Evolutionary conservation across 2,113 vertebrate species (phyloP), one percentile per base, ranked within the genome.

Genomic region (Heterochromis multidens): DNA sequence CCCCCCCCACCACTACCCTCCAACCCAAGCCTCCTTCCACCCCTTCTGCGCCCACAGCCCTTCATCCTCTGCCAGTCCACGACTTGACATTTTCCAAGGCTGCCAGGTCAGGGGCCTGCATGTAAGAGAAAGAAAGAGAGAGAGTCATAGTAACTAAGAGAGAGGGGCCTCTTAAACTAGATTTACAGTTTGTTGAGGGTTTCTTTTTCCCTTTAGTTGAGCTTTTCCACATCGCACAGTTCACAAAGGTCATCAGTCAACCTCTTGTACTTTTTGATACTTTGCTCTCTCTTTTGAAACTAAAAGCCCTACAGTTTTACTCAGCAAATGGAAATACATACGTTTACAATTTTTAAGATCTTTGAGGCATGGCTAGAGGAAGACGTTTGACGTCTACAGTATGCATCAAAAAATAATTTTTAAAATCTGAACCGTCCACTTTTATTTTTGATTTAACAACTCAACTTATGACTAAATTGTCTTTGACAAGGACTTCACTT

Each of bases 41-140:
- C 84, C 77, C 33, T 85, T 65, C 87, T 81, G 82, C 19, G 4
- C 84, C 89, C 87, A 74, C 88, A 83, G 54, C 70, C 92, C 91
- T 95, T 95, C 91, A 95, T 94, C 91, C 86, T 80, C 83, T 92
- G 93, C 94, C 94, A 95, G 91, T 90, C 91, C 87, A 77, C 3
- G 70, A 80, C 76, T 89, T 90, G 90, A 91, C 85, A 92, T 93
- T 95, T 95, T 94, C 93, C 92, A 80, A 76, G 12, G 29, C 87
- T 59, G 88, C 87, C 84, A 87, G 85, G 77, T 89, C 84, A 77
- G 82, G 60, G 86, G 80, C 79, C 83, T 84, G 82, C 83, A 90
- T 90, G 83, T 80, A 57, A 27, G 79, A 90, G 63, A 61, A 31
- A 76, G 54, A 76, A 65, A 78, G 59, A 67, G 61, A 77, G 62